phyloP scores from a whole-genome alignment of 2,797 vertebrate species.

The Sciurus carolinensis region DNA sequence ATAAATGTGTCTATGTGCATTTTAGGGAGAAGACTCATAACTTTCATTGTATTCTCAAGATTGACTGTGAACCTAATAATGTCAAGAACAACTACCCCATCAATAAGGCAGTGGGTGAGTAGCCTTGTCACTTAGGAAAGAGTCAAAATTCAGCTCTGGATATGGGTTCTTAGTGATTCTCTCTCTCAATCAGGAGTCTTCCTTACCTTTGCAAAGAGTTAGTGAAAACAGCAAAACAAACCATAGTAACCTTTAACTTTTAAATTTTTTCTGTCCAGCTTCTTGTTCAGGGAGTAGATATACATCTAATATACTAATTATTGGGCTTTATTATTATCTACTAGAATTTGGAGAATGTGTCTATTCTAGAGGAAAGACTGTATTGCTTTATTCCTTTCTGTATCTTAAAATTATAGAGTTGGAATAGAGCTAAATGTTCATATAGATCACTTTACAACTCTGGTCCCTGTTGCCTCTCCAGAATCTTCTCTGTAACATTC shows the following conservation, averaged over 20 bases:
- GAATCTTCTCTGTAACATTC: not conserved
- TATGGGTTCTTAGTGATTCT: not conserved
- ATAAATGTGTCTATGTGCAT: not conserved
- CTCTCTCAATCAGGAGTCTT: not conserved
- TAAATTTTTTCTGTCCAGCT: not conserved
- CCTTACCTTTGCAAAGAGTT: not conserved
- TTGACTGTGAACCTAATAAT: not conserved
- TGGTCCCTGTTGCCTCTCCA: not conserved
- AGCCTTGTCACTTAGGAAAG: not conserved
- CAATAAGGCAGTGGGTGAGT: no score
- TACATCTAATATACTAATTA: not conserved
- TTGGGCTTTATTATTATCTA: not conserved
- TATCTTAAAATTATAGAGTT: not conserved
- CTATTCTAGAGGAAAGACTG: not conserved
- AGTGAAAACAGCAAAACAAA: not conserved
- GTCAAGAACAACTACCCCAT: not conserved
- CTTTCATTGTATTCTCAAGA: not conserved
- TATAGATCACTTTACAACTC: not conserved
- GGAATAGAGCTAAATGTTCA: not conserved
- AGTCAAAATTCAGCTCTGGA: not conserved
- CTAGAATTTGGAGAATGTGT: slow-evolving; percentile 23
- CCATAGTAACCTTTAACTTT: not conserved
- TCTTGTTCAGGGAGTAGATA: not conserved
- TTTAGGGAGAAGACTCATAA: not conserved
- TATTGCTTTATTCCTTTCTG: not conserved